Conservation (phyloP, 2,113 vertebrate genomes). For the Sisor rabdophorus region DNA sequence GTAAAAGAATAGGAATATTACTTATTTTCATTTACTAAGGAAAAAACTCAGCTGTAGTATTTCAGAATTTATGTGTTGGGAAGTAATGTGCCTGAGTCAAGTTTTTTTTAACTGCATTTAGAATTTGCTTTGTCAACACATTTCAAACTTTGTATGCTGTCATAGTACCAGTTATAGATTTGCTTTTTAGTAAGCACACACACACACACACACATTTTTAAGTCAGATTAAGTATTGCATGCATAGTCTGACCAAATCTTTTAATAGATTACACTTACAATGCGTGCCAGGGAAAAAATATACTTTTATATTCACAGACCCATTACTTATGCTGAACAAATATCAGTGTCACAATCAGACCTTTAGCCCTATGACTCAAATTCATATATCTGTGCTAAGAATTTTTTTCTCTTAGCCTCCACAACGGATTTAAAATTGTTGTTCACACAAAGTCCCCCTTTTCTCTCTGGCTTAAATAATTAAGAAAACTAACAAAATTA, state of each 20-base stretch:
- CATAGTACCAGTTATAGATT: background rate
- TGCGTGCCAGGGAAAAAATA: background rate
- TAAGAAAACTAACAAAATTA: too few species aligned
- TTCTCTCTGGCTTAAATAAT: too few species aligned
- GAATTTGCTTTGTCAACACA: background rate
- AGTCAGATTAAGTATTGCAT: constrained; percentile 9
- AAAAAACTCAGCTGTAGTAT: background rate
- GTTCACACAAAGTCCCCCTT: too few species aligned
- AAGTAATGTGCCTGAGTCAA: background rate
- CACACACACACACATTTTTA: background rate
- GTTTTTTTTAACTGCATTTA: background rate
- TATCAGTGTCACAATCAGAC: background rate
- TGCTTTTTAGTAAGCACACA: background rate
- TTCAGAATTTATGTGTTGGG: background rate
- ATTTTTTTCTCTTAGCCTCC: too few species aligned
- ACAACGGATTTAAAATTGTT: too few species aligned
- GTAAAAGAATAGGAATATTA: background rate
- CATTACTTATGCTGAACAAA: background rate
- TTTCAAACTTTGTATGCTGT: background rate
- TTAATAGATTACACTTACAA: background rate
- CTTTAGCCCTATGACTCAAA: background rate
- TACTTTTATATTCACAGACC: background rate
- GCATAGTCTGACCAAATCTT: background rate
- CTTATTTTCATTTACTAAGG: background rate
- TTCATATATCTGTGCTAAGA: background rate